These are phyloP conservation scores for Eulithis prunata DNA, from an alignment of 2,888 invertebrate genomes.

Conservation along the genomic window DNA sequence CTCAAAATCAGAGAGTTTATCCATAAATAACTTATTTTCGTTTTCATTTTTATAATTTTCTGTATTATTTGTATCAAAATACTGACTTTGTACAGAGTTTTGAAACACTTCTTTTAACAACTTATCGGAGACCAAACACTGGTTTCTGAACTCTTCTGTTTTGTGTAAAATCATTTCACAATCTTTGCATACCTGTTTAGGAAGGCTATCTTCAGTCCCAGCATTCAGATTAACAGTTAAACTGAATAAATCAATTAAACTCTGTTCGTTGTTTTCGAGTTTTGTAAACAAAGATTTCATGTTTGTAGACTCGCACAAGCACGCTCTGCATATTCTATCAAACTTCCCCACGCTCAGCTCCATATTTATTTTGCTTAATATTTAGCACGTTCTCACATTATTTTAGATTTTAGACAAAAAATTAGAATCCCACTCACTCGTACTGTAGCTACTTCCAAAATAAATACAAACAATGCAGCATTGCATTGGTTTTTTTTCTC, in stretches of 20 bases:
- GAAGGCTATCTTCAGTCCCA: slow-evolving; percentile 57
- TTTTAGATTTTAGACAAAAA: too few species aligned
- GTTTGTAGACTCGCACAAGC: slow-evolving; percentile 55
- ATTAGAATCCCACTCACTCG: too few species aligned
- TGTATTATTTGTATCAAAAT: slow-evolving; percentile 14
- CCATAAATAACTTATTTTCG: slow-evolving; percentile 23
- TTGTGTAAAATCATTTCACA: slow-evolving; percentile 62
- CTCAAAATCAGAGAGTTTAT: slow-evolving; percentile 24
- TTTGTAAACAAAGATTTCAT: slow-evolving; percentile 61
- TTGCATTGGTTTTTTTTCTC: too few species aligned
- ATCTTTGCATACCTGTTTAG: slow-evolving; percentile 69
- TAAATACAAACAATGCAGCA: background rate
- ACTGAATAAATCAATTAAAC: slow-evolving; percentile 58
- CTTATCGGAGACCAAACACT: slow-evolving; percentile 63
- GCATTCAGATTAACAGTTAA: slow-evolving; percentile 63
- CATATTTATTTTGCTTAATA: slow-evolving; percentile 40
- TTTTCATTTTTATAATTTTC: slow-evolving; percentile 28
- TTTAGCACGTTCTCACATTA: too few species aligned
- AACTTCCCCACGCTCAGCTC: slow-evolving; percentile 47
- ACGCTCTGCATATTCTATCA: slow-evolving; percentile 65
- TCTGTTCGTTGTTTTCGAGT: slow-evolving; percentile 53
- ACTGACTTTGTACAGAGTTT: slow-evolving; percentile 32
- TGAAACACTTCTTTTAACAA: slow-evolving; percentile 56
- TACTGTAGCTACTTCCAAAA: too few species aligned
- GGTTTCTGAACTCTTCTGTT: slow-evolving; percentile 67